Evolutionary conservation across 2,113 vertebrate species (phyloP), one percentile per base, ranked within the genome.

Genomic region (Oryctolagus cuniculus): DNA sequence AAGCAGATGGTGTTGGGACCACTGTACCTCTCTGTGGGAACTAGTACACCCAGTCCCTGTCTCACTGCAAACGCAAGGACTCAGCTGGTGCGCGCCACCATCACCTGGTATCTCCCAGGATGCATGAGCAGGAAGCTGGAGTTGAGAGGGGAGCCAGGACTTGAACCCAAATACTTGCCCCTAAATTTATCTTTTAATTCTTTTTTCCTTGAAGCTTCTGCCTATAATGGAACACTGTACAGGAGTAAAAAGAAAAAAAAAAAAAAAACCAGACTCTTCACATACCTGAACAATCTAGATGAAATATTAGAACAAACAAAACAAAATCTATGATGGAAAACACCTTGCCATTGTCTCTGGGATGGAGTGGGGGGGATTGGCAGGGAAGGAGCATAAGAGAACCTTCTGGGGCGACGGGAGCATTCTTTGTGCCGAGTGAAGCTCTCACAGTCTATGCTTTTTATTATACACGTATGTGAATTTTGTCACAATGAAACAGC

Each of bases 221-320:
- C 17, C 17, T 15, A 27, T 21, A 6, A 58, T 61, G 74, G 21
- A 72, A 58, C 31, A 66, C n/a, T 27, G 7, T 58, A 16, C 29
- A 64, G 10, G 38, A 38, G 38, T 38, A 38, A 38, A 38, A 38
- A 38, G 4, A 38, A 38, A 38, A 38, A 4, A 38, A 38, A 38
- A 17, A 49, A 64, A 93, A 73, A 6, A n/a, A 49, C 29, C 34
- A 70, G 49, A 58, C 10, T 74, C 25, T 25, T 12, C 16, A 75
- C 80, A 55, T 11, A 61, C 9, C 13, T 34, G 53, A 77, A 72
- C 22, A 22, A 58, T 63, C n/a, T 80, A 38, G 27, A 38, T 58
- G 25, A 38, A 66, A 70, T 38, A 64, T 44, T 89, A 91, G 66
- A 88, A 90, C 5, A 74, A 94, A 31, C 27, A 82, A 86, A 96